Evolutionary conservation across 2,113 vertebrate species (phyloP).

Genomic region (Tetrax tetrax): DNA sequence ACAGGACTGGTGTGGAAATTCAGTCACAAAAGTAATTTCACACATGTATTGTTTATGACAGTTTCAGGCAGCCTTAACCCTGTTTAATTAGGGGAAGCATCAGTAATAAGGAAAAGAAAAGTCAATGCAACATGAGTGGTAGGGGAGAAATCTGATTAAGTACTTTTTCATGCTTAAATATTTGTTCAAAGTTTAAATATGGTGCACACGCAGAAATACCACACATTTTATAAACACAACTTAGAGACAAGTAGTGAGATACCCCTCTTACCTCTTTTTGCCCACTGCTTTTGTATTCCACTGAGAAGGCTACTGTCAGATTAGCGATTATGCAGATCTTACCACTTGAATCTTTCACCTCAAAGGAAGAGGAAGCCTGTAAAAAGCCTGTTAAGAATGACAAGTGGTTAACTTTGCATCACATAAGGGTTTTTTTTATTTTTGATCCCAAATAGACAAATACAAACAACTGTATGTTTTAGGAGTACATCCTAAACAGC

Average conservation of each 20-base stretch:
- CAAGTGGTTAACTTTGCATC: background rate
- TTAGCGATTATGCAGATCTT: slow-evolving; percentile 85
- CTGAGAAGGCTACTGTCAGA: slow-evolving; percentile 80
- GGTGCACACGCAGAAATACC: fast-evolving
- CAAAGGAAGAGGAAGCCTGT: slow-evolving; percentile 74
- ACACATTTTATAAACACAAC: background rate
- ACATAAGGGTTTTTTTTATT: background rate
- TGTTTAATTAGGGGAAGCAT: background rate
- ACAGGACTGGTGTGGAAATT: background rate
- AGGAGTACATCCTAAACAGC: background rate
- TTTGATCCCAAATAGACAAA: background rate
- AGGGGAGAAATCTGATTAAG: background rate
- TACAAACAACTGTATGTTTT: background rate
- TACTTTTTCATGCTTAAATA: background rate
- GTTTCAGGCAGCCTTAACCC: background rate
- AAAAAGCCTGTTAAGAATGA: slow-evolving; percentile 64
- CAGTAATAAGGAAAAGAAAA: background rate
- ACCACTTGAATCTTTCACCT: slow-evolving; percentile 78
- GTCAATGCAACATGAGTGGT: background rate
- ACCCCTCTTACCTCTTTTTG: slow-evolving; percentile 57
- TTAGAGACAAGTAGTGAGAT: background rate
- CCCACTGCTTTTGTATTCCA: slow-evolving; percentile 67
- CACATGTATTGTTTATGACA: background rate
- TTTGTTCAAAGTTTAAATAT: background rate
- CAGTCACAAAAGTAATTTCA: background rate